A percentile compares a stretch with the other conserved stretches of the same genome.
Conservation (phyloP, 2,797 vertebrate species). For the Tadarida brasiliensis region DNA sequence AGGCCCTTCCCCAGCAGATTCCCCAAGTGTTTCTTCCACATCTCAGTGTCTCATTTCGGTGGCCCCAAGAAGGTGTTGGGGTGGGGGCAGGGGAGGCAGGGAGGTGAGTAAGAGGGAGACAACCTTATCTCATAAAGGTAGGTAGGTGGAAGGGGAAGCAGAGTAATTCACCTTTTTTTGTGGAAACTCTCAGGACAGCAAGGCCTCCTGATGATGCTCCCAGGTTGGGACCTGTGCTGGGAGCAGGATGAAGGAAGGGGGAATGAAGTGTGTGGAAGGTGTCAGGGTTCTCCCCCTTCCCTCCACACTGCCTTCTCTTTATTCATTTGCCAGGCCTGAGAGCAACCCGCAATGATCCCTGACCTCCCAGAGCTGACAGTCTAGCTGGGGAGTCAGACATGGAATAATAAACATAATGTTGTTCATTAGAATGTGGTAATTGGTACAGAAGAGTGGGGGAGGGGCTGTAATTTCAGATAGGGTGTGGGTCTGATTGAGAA, state of each 20-base stretch:
- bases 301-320: not conserved
- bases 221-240: not conserved
- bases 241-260: not conserved
- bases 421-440: not conserved
- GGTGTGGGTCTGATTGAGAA: not conserved
- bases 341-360: not conserved
- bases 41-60: not conserved
- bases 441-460: not conserved
- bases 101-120: not conserved
- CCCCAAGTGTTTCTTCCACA: not conserved
- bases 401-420: not conserved
- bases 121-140: not conserved
- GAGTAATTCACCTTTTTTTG: not conserved
- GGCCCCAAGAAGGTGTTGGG: not conserved
- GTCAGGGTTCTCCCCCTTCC: not conserved
- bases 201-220: not conserved
- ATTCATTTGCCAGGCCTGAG: not conserved
- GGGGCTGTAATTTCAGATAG: not conserved
- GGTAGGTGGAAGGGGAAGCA: not conserved
- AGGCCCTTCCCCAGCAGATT: not conserved
- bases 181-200: not conserved
- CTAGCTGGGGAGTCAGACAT: not conserved
- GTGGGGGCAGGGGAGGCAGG: too few relatives aligned
- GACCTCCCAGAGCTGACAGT: not conserved
- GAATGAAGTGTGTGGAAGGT: fast-evolving